phyloP scores from a whole-genome alignment of 2,113 vertebrate genomes.

The Miniopterus natalensis region DNA sequence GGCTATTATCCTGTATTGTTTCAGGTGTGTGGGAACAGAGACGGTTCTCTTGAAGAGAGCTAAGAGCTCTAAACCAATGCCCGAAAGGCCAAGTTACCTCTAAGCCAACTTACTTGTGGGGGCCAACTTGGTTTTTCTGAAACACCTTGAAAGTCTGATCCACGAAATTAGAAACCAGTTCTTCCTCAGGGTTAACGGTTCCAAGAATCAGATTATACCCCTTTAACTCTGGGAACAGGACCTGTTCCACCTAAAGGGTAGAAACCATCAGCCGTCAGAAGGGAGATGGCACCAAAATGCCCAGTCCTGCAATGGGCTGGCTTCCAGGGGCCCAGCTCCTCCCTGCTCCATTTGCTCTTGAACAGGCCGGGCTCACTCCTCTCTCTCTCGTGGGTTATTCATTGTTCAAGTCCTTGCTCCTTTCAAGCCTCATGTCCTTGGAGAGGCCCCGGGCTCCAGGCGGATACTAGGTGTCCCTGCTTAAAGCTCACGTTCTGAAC shows the following conservation, averaged over 20 bases:
- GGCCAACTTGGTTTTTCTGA: conserved; percentile 92
- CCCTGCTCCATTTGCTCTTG: background rate
- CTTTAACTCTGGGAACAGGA: conserved; percentile 90
- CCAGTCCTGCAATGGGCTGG: background rate
- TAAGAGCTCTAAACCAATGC: background rate
- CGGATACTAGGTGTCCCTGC: background rate
- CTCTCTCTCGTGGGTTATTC: background rate
- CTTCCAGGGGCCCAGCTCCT: background rate
- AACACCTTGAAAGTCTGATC: conserved; percentile 89
- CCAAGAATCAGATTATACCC: conserved; percentile 86
- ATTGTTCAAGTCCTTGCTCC: background rate
- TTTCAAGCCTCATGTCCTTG: background rate
- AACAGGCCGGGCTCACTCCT: background rate
- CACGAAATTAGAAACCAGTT: conserved; percentile 89
- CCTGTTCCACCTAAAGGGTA: conserved; percentile 91
- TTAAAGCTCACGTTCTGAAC: background rate
- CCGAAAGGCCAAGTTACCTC: conserved; percentile 9
- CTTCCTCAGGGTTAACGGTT: conserved; percentile 90
- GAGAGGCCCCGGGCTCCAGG: background rate
- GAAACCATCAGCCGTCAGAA: background rate
- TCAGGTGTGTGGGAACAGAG: background rate
- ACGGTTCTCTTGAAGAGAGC: background rate
- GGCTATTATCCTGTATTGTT: background rate
- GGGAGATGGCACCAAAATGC: background rate
- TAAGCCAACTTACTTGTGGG: conserved; percentile 89